Evolutionary conservation across 2,888 invertebrate species (phyloP).

Genomic region (Monochamus alternatus): DNA sequence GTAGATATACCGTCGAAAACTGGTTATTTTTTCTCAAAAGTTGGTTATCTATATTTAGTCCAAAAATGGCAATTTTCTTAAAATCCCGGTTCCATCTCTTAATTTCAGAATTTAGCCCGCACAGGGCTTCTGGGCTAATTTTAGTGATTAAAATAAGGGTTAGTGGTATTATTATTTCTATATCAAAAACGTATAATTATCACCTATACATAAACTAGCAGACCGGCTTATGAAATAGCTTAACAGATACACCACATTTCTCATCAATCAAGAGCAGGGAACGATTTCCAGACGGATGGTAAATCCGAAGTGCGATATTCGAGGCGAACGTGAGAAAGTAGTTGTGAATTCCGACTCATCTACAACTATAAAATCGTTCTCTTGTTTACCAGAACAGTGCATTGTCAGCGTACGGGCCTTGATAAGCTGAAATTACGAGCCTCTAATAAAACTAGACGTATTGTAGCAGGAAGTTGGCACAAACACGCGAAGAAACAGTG

Average conservation of each 20-base stretch:
- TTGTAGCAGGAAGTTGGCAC: not conserved
- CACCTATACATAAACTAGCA: not conserved
- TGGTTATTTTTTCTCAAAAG: too few relatives aligned
- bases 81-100: too few relatives aligned
- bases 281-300: not conserved
- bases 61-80: too few relatives aligned
- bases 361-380: not conserved
- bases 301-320: conserved; percentile 14
- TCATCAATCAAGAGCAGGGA: not conserved
- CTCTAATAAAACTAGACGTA: not conserved
- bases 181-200: conserved; percentile 16
- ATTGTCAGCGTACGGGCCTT: not conserved
- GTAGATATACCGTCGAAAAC: too few relatives aligned
- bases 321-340: not conserved
- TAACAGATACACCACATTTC: conserved; percentile 5
- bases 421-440: conserved; percentile 9
- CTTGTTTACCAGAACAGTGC: not conserved
- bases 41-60: too few relatives aligned
- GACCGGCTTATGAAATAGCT: not conserved
- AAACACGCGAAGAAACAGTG: too few relatives aligned
- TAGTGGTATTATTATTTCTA: not conserved
- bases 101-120: not conserved
- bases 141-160: too few relatives aligned
- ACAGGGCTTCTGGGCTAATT: not conserved
- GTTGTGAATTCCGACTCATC: not conserved